Conservation (phyloP, 2,113 vertebrate species). For the Rhinopomastus cyanomelas region DNA sequence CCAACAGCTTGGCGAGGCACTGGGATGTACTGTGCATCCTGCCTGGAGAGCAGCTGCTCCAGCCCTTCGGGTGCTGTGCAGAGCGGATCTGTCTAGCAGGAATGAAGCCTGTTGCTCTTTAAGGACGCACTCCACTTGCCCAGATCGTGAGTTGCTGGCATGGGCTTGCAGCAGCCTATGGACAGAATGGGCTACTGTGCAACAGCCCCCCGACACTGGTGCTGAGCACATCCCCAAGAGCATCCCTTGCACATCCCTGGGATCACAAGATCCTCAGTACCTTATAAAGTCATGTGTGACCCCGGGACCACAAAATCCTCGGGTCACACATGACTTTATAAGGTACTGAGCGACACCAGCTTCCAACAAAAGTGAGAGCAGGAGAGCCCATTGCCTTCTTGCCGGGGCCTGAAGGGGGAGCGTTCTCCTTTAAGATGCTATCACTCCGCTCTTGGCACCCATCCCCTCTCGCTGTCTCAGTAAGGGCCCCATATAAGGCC, state of each 20-base stretch:
- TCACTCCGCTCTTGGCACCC: neutral
- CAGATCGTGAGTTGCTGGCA: neutral
- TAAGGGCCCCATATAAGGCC: constrained; percentile 70
- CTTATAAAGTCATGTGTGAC: too few relatives aligned
- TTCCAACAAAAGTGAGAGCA: neutral
- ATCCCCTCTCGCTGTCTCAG: neutral
- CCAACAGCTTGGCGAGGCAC: accelerated
- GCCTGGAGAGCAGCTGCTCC: neutral
- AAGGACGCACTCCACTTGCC: accelerated
- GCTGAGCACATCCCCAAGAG: neutral
- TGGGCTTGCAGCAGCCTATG: neutral
- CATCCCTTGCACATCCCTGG: too few relatives aligned
- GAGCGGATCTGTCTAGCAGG: neutral
- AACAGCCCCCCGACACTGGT: accelerated
- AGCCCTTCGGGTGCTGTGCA: accelerated
- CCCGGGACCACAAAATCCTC: too few relatives aligned
- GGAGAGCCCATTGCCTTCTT: constrained; percentile 13
- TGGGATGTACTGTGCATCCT: neutral
- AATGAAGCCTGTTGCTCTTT: neutral
- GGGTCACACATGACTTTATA: constrained; percentile 17
- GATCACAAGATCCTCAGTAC: too few relatives aligned
- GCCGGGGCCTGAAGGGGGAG: constrained; percentile 55
- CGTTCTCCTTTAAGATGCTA: constrained; percentile 42
- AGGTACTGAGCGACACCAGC: neutral
- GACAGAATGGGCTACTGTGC: neutral